A percentile compares a stretch with the other conserved stretches of the same genome.
Evolutionary conservation across 2,797 vertebrate genomes (phyloP).

Genomic region (Syndactyla subalaris): DNA sequence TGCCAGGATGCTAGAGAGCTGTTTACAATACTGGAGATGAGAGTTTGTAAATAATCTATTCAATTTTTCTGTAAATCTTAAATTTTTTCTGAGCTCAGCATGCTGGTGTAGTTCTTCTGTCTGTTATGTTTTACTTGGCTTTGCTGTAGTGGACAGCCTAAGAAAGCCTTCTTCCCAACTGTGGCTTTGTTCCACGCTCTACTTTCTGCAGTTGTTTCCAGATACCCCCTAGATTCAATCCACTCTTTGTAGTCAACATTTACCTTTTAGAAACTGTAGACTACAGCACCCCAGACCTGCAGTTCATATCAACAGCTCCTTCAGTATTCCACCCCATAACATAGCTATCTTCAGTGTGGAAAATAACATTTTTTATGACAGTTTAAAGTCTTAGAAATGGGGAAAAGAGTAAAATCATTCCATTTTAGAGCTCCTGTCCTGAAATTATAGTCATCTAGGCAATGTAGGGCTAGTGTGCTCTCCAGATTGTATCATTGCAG

Average conservation of each 20-base stretch:
- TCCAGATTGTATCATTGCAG: neutral
- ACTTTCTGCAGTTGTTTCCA: neutral
- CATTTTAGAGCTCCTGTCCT: neutral
- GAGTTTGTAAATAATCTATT: conserved; percentile 20
- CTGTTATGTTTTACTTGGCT: neutral
- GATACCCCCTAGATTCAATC: neutral
- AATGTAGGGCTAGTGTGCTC: neutral
- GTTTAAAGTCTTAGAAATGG: neutral
- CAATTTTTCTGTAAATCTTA: neutral
- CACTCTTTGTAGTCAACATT: neutral
- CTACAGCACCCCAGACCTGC: neutral
- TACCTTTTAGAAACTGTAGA: neutral
- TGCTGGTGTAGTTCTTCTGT: neutral
- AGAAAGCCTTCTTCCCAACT: neutral
- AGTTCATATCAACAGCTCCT: neutral
- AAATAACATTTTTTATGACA: neutral
- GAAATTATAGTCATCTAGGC: neutral
- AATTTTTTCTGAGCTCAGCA: neutral
- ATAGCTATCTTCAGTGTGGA: neutral
- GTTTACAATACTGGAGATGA: neutral
- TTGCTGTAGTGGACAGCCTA: neutral
- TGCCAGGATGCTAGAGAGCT: conserved; percentile 33
- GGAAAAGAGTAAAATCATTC: neutral
- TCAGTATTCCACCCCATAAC: fast-evolving
- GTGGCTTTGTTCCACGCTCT: neutral